These are phyloP conservation scores for Drosophila mimica DNA, from an alignment of 2,888 invertebrate species.

Conservation along the genomic window DNA sequence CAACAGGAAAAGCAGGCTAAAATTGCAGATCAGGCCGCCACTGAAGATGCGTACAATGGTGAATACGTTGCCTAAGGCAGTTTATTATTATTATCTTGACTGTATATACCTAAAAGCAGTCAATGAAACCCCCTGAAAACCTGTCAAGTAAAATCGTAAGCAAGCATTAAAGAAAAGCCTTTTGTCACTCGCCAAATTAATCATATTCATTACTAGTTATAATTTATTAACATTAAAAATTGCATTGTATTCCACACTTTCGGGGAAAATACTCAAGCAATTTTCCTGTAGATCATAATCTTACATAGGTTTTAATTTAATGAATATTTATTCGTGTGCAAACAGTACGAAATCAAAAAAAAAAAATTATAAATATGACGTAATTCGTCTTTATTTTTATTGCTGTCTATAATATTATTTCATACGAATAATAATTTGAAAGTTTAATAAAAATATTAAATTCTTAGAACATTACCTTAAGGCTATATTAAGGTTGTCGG, in stretches of 20 bases:
- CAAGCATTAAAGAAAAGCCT: constrained; percentile 2
- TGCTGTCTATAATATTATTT: neutral
- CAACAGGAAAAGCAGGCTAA: constrained; percentile 85
- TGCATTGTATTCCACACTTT: neutral
- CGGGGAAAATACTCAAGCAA: neutral
- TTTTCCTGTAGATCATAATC: neutral
- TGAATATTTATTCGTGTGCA: neutral
- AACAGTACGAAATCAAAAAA: neutral
- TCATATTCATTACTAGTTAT: constrained; percentile 30
- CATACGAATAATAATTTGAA: neutral
- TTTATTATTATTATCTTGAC: neutral
- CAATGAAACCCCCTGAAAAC: constrained; percentile 1
- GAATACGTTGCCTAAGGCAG: constrained; percentile 30
- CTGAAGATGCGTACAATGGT: constrained; percentile 85
- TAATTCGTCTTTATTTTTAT: neutral
- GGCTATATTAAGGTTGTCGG: neutral
- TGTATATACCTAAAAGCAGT: constrained; percentile 28
- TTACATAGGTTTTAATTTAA: neutral
- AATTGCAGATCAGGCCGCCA: constrained; percentile 84
- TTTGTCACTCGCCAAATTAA: constrained; percentile 10
- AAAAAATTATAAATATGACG: neutral
- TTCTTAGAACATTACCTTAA: neutral
- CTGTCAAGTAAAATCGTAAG: constrained; percentile 29
- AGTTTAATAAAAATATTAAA: neutral
- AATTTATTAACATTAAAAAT: neutral